Percentiles rank a stretch among this genome's conserved stretches.
Evolutionary conservation across 2,113 vertebrate genomes (phyloP).

Genomic region (Oryzias javanicus): DNA sequence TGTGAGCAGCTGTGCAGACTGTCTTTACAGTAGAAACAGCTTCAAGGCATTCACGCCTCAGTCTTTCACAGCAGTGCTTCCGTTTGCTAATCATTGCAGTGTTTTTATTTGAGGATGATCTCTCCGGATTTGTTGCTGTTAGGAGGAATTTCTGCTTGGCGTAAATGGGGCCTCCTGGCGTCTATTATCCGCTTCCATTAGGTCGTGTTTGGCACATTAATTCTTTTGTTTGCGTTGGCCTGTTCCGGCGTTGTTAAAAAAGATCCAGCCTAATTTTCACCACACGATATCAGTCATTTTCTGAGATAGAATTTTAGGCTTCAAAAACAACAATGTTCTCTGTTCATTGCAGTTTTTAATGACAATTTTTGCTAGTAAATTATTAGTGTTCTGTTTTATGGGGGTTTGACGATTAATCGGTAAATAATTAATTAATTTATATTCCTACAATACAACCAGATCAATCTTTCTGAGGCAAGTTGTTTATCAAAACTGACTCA

Average conservation of each 20-base stretch:
- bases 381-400: no score
- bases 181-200: slow-evolving; percentile 15
- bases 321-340: slow-evolving; percentile 22
- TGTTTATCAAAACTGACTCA: no score
- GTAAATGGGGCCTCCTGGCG: slow-evolving; percentile 14
- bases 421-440: no score
- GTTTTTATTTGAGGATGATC: slow-evolving; percentile 45
- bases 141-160: slow-evolving; percentile 25
- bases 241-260: slow-evolving; percentile 55
- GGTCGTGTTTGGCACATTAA: background rate
- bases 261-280: slow-evolving; percentile 28
- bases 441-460: no score
- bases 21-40: slow-evolving; percentile 43
- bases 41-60: slow-evolving; percentile 47
- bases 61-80: slow-evolving; percentile 42
- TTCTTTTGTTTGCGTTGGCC: slow-evolving; percentile 32
- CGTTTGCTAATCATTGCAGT: slow-evolving; percentile 54
- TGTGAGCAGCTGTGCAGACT: slow-evolving; percentile 41
- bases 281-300: slow-evolving; percentile 21
- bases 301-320: slow-evolving; percentile 38
- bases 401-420: no score
- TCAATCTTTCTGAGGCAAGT: no score
- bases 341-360: slow-evolving; percentile 15
- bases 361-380: no score
- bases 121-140: slow-evolving; percentile 46